Percentiles rank a stretch among this genome's conserved stretches.
phyloP scores from a whole-genome alignment of 2,888 invertebrate genomes.

The Ectobius pallidus region DNA sequence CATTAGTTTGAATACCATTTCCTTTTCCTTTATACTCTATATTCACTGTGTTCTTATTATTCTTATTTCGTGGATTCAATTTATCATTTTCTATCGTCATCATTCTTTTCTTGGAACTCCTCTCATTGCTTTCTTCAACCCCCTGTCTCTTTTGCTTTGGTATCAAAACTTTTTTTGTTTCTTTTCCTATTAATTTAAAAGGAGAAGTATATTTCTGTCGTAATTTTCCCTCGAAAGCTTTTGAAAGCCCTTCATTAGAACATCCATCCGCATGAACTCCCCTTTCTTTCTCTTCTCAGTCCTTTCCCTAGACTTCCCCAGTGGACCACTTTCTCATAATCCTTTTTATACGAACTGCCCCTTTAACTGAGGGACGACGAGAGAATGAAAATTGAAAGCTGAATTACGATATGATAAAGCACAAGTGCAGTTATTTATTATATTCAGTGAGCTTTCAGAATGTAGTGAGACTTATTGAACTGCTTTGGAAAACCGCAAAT shows the following conservation, averaged over 20 bases:
- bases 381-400: not conserved
- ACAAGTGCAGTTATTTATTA: no score
- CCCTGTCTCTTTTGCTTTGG: not conserved
- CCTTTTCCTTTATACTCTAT: no score
- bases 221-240: conserved; percentile 15
- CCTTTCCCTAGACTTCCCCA: not conserved
- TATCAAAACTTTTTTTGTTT: conserved; percentile 12
- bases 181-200: conserved; percentile 17
- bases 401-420: no score
- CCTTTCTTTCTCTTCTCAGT: not conserved
- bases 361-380: no score
- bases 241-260: conserved; percentile 27
- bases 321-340: not conserved
- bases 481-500: no score
- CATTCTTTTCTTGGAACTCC: not conserved
- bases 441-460: no score
- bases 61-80: no score
- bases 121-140: no score
- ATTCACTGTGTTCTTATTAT: no score
- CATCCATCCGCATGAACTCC: not conserved
- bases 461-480: no score
- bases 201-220: conserved; percentile 13
- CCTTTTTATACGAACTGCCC: conserved; percentile 4
- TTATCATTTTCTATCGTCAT: not conserved
- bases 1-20: no score